These are phyloP conservation scores for Eupithecia vulgata DNA, from an alignment of 2,888 invertebrate species.

Conservation along the genomic window DNA sequence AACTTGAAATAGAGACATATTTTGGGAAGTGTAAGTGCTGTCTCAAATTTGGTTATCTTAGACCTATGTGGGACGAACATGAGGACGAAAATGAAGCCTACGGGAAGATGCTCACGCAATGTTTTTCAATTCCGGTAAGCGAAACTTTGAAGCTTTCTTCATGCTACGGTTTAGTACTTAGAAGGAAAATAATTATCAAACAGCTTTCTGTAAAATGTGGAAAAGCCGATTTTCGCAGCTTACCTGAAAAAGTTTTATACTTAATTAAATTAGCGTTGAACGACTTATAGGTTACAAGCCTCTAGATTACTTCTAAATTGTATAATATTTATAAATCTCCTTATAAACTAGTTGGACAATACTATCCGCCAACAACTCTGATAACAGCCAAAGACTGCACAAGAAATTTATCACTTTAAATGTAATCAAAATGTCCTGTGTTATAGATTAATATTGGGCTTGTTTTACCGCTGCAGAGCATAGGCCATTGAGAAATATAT, in stretches of 20 bases:
- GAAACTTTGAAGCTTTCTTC: neutral
- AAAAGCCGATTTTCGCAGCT: neutral
- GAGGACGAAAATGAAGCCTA: conserved; percentile 58
- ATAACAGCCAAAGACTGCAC: neutral
- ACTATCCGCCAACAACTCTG: too few species aligned
- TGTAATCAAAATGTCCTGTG: too few species aligned
- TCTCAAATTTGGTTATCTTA: conserved; percentile 60
- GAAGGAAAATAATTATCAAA: neutral
- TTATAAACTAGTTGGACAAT: too few species aligned
- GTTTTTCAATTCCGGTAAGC: conserved; percentile 66
- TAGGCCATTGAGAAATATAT: neutral
- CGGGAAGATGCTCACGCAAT: conserved; percentile 66
- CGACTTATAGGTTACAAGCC: neutral
- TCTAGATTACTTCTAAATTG: too few species aligned
- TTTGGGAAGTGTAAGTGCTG: conserved; percentile 68
- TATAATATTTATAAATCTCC: too few species aligned
- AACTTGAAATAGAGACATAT: conserved; percentile 49
- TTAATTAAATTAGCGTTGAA: neutral
- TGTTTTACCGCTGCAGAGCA: too few species aligned
- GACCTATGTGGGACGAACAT: conserved; percentile 62
- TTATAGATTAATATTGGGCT: too few species aligned
- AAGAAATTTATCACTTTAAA: too few species aligned
- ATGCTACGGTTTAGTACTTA: neutral
- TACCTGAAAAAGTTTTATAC: neutral
- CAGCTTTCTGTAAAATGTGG: neutral